Evolutionary conservation across 2,888 invertebrate genomes (phyloP), one percentile per base, ranked within the genome.

Genomic region (Leptarthrus brevirostris): DNA sequence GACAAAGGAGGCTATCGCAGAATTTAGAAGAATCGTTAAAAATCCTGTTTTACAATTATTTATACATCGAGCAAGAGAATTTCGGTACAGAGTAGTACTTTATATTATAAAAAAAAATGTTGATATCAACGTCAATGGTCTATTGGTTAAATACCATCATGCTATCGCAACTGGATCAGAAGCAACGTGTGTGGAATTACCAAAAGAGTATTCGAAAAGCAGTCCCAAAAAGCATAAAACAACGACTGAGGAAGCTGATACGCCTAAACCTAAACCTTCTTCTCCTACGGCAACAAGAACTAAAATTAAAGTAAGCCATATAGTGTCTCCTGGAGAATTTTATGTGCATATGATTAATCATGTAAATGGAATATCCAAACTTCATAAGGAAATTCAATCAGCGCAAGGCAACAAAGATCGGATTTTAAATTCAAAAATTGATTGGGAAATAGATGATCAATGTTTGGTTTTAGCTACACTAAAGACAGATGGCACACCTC

Each of bases 281-380:
- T 20, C 74, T 0, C 74, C 5, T 14, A 22, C 16, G 2, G 4
- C 34, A 20, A 30, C 6, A 14, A 49, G 36, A 12, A 22, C 52
- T 0, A 69, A 86, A 77, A 87, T 89, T 0, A 84, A 86, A 75
- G 78, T 91, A 1, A 79, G 87, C 0, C 83, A 87, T 40, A 86
- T 87, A 24, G 83, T 85, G 8, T 87, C 88, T 3, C 91, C 91
- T 0, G 87, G 88, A 12, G 85, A 87, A 36, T 87, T 93, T 75
- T 91, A 90, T 78, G 84, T 92, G 0, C 86, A 88, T 0, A 81
- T 90, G 12, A 78, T 83, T 0, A 84, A 86, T 12, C 87, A 86
- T 61, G 85, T 86, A 73, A 82, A 84, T 75, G 84, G 85, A 2
- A 88, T 86, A 77, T 83, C 81, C 2, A 83, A 85, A 8, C 80